phyloP scores from a whole-genome alignment of 1,140 invertebrate species.

The Phymastichus coffea region DNA sequence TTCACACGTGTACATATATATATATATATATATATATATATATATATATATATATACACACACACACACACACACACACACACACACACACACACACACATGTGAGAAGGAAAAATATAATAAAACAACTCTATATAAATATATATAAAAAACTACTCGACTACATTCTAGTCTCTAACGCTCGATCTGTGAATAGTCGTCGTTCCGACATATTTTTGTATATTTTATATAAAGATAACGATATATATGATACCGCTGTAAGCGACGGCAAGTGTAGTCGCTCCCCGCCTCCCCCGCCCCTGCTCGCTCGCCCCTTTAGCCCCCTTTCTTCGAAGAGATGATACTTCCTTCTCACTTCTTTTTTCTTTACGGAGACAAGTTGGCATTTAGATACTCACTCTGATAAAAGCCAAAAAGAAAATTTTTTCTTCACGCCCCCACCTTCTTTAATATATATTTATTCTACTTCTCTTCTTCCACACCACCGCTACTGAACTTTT shows the following conservation, averaged over 20 bases:
- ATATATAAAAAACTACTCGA: constrained; percentile 28
- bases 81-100: no score
- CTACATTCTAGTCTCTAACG: constrained; percentile 39
- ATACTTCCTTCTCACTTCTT: no score
- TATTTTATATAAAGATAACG: constrained; percentile 55
- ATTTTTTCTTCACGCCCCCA: neutral
- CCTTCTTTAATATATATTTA: constrained; percentile 11
- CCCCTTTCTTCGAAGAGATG: constrained; percentile 18
- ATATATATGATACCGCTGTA: constrained; percentile 41
- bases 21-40: no score
- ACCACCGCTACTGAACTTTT: neutral
- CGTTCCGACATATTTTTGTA: constrained; percentile 56
- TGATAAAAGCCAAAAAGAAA: neutral
- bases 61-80: no score
- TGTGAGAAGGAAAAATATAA: no score
- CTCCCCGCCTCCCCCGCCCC: neutral
- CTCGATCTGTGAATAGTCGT: constrained; percentile 54
- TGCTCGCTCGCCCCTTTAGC: constrained; percentile 7
- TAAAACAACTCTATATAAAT: constrained; percentile 35
- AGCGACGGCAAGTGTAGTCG: constrained; percentile 33
- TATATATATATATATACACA: no score
- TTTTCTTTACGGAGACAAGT: constrained; percentile 4
- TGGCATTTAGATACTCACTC: constrained; percentile 11
- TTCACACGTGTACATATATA: no score
- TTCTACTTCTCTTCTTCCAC: neutral